Base-by-base conservation (phyloP, 2,797 vertebrate genomes). In the Pogoniulus pusillus region DNA sequence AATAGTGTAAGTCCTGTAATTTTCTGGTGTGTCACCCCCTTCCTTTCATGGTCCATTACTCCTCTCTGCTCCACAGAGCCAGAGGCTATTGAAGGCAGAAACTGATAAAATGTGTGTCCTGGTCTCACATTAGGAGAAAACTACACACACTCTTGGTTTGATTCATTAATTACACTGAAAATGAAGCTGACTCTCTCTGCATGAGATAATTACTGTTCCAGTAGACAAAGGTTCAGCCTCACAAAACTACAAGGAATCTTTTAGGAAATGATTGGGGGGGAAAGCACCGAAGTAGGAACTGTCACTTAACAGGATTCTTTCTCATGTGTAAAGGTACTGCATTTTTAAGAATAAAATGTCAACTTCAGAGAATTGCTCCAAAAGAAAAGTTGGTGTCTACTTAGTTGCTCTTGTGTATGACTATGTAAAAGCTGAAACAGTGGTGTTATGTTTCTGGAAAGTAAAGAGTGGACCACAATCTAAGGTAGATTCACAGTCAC, bases 91-190 rank as follows among this genome's bases (percentile, higher is more conserved):
- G n/a, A 63, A 81, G 39, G 26, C 49, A 54, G 54, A 91, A 85
- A 54, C 18, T 13, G 20, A 49, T 32, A 49, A 76, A 57, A 24
- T 16, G 10, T 29, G 8, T 30, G 9, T 0, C 10, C 17, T 57
- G 17, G 63, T 79, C 26, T 51, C 39, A 70, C 29, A 51, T 49
- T 68, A 43, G n/a, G 17, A 66, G 16, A 14, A 82, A 83, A 37
- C 24, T 84, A 16, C 37, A n/a, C 1, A 10, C 6, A 19, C 4
- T 54, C 7, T 62, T n/a, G 8, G 3, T 91, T 57, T 34, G 34
- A 57, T 86, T 88, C 53, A 68, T 16, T 88, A 82, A 88, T 70
- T 74, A 16, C 23, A 73, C 17, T 66, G 32, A 63, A 89, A 90
- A 76, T 70, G 8, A 69, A 63, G 51, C 16, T 63, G 30, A 10